Evolutionary conservation across 92 coral and sea anemone genomes (phyloP), one percentile per base, ranked within the genome.

Genomic region (Montipora capitata): DNA sequence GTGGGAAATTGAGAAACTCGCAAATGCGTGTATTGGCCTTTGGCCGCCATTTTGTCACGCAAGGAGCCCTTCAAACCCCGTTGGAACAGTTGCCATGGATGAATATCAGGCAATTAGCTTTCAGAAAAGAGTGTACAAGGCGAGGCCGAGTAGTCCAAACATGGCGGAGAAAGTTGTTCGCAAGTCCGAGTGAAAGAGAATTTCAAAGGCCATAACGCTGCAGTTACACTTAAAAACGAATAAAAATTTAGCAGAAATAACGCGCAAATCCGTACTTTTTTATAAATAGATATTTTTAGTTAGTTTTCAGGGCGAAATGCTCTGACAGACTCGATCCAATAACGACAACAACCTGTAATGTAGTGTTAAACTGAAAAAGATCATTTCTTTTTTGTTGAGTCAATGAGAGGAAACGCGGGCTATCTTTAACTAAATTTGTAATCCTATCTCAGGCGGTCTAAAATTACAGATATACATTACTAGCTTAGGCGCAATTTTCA

Each of bases 1-100:
- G 82, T 77, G 82, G 82, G 82, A 77, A 77, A 77, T 59, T 59
- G 52, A 77, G 82, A 77, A 77, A 77, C 81, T 58, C 70, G 81
- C 35, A 40, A 58, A 48, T 59, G 81, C 81, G 42, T n/a, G 57
- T 59, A 13, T 5, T 0, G 8, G 4, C 10, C 69, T 77, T 10
- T 61, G 81, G 70, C 81, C 70, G 69, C 81, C 70, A 77, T 40
- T 40, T 77, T 77, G 70, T 77, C 70, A 14, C 56, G 56, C 81
- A 41, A 15, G 81, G 67, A 48, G 52, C 52, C 51, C 51, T 45
- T 45, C 51, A 45, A 45, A 76, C 16, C 1, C 79, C 7, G 44
- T 17, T 48, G 42, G 20, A 54, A 13, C 69, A 77, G 81, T 77
- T 77, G 81, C 81, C 81, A 77, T 59, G 70, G 69, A 12, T 59